phyloP scores from a whole-genome alignment of 2,113 vertebrate species.

The Illadopsis cleaveri region DNA sequence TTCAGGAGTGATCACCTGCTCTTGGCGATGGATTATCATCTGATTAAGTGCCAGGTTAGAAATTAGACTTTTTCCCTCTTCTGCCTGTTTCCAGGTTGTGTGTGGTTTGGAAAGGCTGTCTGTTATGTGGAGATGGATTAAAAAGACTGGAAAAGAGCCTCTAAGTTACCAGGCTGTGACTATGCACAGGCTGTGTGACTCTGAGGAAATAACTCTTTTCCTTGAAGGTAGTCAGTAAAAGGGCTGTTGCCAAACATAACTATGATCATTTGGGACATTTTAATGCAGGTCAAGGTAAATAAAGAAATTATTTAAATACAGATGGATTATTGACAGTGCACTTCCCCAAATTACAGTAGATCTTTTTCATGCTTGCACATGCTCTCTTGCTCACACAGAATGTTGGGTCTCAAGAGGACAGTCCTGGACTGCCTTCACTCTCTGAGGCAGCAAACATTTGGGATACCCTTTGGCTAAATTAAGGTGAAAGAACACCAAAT shows the following conservation, averaged over 20 bases:
- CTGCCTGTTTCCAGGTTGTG: background rate
- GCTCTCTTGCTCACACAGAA: accelerated
- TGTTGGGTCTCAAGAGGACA: background rate
- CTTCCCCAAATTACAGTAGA: background rate
- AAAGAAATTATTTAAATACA: background rate
- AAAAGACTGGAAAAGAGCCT: background rate
- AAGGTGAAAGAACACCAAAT: background rate
- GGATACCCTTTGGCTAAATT: background rate
- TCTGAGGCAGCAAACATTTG: background rate
- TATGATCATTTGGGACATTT: background rate
- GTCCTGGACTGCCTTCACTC: background rate
- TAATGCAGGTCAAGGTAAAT: background rate
- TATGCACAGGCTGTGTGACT: background rate
- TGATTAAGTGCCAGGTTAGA: background rate
- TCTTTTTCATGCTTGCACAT: background rate
- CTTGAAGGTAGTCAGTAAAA: background rate
- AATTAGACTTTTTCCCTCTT: background rate
- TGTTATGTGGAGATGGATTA: background rate
- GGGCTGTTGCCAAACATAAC: background rate
- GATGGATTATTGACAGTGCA: background rate
- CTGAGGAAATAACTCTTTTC: background rate
- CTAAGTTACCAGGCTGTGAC: background rate
- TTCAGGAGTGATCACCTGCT: background rate
- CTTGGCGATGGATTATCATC: background rate
- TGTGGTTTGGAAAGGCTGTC: background rate